Percentiles rank a stretch among this genome's conserved stretches.
Conservation (phyloP, 2,797 vertebrate genomes). For the Tolypeutes matacus region DNA sequence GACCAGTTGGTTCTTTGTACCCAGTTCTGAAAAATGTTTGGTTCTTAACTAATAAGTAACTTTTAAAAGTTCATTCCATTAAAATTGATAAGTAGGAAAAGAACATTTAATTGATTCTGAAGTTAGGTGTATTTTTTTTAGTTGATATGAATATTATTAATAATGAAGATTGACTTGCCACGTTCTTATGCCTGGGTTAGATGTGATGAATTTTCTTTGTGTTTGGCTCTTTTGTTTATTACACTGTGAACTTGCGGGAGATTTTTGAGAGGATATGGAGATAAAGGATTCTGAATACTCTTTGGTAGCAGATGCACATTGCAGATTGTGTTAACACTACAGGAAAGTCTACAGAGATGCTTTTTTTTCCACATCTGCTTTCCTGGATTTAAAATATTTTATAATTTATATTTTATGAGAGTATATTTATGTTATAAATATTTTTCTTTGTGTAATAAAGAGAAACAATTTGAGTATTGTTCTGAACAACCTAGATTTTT, state of each 20-base stretch:
- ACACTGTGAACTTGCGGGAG: neutral
- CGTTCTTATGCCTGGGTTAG: slow-evolving; percentile 42
- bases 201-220: slow-evolving; percentile 58
- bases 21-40: slow-evolving; percentile 49
- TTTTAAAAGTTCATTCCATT: slow-evolving; percentile 43
- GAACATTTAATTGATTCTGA: slow-evolving; percentile 42
- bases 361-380: neutral
- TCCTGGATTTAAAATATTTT: slow-evolving; percentile 50
- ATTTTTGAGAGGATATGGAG: slow-evolving; percentile 28
- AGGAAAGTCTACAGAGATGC: no score
- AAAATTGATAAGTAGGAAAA: slow-evolving; percentile 33
- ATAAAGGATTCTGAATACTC: neutral
- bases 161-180: slow-evolving; percentile 19
- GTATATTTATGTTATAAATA: slow-evolving; percentile 3
- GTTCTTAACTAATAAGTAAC: slow-evolving; percentile 31
- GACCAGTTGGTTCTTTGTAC: slow-evolving; percentile 1
- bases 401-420: neutral
- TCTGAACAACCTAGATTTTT: neutral
- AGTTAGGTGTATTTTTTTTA: slow-evolving; percentile 58
- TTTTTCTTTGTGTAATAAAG: slow-evolving; percentile 35
- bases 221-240: slow-evolving; percentile 47
- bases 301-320: neutral
- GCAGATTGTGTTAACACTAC: neutral
- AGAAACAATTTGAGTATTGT: slow-evolving; percentile 32
- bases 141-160: slow-evolving; percentile 29